phyloP scores from a whole-genome alignment of 2,888 invertebrate genomes.

The Eurois occulta region DNA sequence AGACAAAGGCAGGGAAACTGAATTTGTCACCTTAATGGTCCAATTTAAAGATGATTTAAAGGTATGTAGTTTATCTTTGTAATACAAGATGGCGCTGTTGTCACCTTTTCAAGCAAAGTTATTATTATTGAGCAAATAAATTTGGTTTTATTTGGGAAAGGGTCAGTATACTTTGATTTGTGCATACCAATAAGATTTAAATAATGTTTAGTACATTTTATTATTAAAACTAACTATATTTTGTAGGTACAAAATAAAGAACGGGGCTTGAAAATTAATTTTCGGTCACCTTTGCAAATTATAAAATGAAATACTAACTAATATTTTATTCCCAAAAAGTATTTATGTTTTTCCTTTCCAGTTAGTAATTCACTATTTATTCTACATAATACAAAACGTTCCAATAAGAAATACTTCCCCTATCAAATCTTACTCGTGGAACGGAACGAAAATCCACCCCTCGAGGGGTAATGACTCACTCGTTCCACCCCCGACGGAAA shows the following conservation, averaged over 20 bases:
- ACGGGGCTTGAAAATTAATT: background rate
- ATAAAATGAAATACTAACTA: background rate
- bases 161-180: background rate
- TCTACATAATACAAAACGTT: conserved; percentile 7
- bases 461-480: conserved; percentile 86
- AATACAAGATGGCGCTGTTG: conserved; percentile 39
- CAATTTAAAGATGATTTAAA: background rate
- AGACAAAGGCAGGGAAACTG: too few species aligned
- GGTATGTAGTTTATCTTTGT: conserved; percentile 12
- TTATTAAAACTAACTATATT: background rate
- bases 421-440: conserved; percentile 67
- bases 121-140: background rate
- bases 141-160: background rate
- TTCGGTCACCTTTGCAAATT: background rate
- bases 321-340: background rate
- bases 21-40: background rate
- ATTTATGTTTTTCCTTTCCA: background rate
- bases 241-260: background rate
- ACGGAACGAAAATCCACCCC: conserved; percentile 86
- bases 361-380: background rate
- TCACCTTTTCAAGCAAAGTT: background rate
- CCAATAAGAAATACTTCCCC: conserved; percentile 25
- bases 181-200: background rate
- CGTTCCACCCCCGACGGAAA: conserved; percentile 76
- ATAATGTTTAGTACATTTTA: too few species aligned